Base-by-base conservation (phyloP, 2,797 vertebrate genomes). In the Octomys mimax region DNA sequence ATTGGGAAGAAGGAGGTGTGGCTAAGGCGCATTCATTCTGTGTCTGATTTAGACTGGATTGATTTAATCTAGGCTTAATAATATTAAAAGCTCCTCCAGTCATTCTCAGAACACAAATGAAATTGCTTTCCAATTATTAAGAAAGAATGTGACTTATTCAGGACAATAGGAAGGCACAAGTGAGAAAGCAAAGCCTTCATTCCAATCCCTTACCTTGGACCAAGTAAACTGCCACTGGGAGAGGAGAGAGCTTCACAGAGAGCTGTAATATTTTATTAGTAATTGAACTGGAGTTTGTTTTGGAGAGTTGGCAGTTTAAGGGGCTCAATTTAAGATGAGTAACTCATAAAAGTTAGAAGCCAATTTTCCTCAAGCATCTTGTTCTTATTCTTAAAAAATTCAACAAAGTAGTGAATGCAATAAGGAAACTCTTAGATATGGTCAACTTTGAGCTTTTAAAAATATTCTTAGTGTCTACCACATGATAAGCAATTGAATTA, bases 91-190 rank as follows among this genome's bases (percentile, higher is more conserved):
- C 97, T 87, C 84, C 87, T 77, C 92, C 98, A 92, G 91, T 84
- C 95, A 94, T 91, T 96, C 95, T 91, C 95, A 94, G 87, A 82
- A 87, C 64, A 82, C 93, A 93, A 89, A 98, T 96, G 89, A 97
- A 97, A 98, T 97, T 96, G 97, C 97, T 97, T 98, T 98, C 95
- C 96, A 96, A 90, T 98, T 98, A 97, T 97, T 97, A 97, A 95
- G 85, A 82, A 93, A 93, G 85, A 95, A 94, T 97, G 86, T 96
- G 94, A 95, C 96, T 92, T 97, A 70, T 94, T 96, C 54, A 84
- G 85, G 90, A 95, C 75, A 85, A 71, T 66, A 83, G 95, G 86
- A 92, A 97, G 90, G 68, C 95, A 82, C 92, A 62, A 54, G n/a
- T 81, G 91, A 97, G 96, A 96, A 97, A 96, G 94, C 66, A 68